Evolutionary conservation across 2,797 vertebrate species (phyloP).

Genomic region (Gobionotothen gibberifrons): DNA sequence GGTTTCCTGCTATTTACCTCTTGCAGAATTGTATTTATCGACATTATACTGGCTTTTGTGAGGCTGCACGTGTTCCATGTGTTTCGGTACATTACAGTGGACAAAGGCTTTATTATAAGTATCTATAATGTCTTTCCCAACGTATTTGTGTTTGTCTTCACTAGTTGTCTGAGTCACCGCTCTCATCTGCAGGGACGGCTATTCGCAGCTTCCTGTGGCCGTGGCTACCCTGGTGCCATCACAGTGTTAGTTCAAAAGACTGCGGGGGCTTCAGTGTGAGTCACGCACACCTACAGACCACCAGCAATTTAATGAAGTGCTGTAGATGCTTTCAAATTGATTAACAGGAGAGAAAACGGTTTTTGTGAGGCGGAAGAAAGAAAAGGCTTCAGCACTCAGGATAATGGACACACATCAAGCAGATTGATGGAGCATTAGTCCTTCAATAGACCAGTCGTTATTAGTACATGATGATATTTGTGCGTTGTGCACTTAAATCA

Average conservation of each 20-base stretch:
- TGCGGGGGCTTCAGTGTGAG: conserved; percentile 36
- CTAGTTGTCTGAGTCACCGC: conserved; percentile 31
- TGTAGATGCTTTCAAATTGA: conserved; percentile 28
- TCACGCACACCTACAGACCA: conserved; percentile 52
- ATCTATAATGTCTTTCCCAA: neutral
- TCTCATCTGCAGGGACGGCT: conserved; percentile 24
- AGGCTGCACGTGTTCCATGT: too few species aligned
- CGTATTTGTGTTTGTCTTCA: neutral
- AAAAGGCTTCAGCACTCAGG: neutral
- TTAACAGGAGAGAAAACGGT: conserved; percentile 12
- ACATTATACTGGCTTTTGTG: too few species aligned
- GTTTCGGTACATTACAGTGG: neutral
- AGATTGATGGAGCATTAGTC: neutral
- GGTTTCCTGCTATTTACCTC: neutral
- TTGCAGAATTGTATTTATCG: neutral
- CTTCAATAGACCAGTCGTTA: neutral
- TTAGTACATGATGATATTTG: neutral
- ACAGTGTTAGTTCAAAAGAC: conserved; percentile 40
- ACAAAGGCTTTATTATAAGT: neutral
- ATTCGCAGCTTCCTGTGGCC: conserved; percentile 33
- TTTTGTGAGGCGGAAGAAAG: neutral
- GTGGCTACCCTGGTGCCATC: conserved; percentile 26
- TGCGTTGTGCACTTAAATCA: neutral
- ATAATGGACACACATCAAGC: conserved; percentile 16
- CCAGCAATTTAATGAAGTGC: conserved; percentile 41